Evolutionary conservation across 2,888 invertebrate species (phyloP).

Genomic region (Anthrax anthrax): DNA sequence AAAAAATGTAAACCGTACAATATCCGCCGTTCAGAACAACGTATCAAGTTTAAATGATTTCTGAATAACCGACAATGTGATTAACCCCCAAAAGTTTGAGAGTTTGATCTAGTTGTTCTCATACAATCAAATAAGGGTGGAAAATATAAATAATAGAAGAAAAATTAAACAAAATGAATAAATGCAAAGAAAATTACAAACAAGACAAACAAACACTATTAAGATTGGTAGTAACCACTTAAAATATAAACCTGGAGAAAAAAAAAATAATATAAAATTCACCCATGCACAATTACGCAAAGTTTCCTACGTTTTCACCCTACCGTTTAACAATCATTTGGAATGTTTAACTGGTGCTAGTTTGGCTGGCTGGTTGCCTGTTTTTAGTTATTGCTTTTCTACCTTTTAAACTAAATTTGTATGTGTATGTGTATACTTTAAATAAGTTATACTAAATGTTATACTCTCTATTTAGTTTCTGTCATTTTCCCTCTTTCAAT

Average conservation of each 20-base stretch:
- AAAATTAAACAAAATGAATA: background rate
- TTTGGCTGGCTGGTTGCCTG: background rate
- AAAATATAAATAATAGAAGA: constrained; percentile 3
- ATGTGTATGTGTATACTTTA: no score
- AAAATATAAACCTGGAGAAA: background rate
- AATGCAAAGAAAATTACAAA: background rate
- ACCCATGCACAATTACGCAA: constrained; percentile 13
- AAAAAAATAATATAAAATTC: constrained; percentile 7
- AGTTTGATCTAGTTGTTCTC: constrained; percentile 7
- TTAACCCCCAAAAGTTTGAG: constrained; percentile 11
- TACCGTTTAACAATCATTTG: background rate
- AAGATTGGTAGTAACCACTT: background rate
- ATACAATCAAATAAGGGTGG: constrained; percentile 4
- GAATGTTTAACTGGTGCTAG: background rate
- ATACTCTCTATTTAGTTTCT: no score
- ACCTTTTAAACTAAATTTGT: background rate
- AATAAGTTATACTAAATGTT: no score
- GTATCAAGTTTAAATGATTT: constrained; percentile 13
- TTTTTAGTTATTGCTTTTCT: background rate
- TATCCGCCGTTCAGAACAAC: constrained; percentile 5
- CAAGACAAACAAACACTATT: background rate
- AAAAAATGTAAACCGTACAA: background rate
- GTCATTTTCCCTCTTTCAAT: background rate
- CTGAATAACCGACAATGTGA: constrained; percentile 13
- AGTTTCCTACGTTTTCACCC: background rate